phyloP scores from a whole-genome alignment of 1,140 invertebrate genomes.

The Cyrtorhinus lividipennis region DNA sequence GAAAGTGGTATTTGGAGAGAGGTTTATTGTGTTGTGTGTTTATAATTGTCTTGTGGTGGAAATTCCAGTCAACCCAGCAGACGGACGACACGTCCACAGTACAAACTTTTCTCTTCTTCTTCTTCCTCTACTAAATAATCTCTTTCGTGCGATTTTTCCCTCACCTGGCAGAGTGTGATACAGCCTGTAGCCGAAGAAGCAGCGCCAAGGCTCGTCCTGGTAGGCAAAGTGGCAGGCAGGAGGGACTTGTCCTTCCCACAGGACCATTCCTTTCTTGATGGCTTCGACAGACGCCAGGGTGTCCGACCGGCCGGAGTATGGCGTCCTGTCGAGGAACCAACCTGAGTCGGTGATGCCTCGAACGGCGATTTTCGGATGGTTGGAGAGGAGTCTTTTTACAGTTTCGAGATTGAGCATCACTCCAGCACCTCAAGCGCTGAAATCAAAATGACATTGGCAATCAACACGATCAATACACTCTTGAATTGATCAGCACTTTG shows the following conservation, averaged over 20 bases:
- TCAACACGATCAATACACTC: not conserved
- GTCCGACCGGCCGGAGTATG: constrained; percentile 37
- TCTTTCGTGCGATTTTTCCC: too few species aligned
- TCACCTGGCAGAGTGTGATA: constrained; percentile 70
- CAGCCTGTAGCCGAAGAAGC: constrained; percentile 81
- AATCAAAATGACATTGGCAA: constrained; percentile 22
- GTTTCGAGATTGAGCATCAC: constrained; percentile 81
- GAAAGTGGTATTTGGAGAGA: too few species aligned
- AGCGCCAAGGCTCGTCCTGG: constrained; percentile 65
- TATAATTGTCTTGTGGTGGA: too few species aligned
- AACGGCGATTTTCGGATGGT: constrained; percentile 49
- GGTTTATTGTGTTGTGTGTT: too few species aligned
- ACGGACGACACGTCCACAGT: too few species aligned
- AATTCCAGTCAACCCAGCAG: too few species aligned
- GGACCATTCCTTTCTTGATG: constrained; percentile 56
- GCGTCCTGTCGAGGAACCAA: constrained; percentile 81
- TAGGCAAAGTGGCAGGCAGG: constrained; percentile 52
- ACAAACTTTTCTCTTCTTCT: too few species aligned
- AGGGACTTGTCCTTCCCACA: constrained; percentile 73
- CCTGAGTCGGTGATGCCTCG: constrained; percentile 76
- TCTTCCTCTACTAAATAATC: too few species aligned
- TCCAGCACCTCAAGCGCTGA: constrained; percentile 77
- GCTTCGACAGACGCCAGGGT: constrained; percentile 43
- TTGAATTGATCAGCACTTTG: not conserved
- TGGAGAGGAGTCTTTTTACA: constrained; percentile 47